Percentiles rank a stretch among this genome's conserved stretches.
phyloP scores from a whole-genome alignment of 2,797 vertebrate species.

The Telmatherina bonti region DNA sequence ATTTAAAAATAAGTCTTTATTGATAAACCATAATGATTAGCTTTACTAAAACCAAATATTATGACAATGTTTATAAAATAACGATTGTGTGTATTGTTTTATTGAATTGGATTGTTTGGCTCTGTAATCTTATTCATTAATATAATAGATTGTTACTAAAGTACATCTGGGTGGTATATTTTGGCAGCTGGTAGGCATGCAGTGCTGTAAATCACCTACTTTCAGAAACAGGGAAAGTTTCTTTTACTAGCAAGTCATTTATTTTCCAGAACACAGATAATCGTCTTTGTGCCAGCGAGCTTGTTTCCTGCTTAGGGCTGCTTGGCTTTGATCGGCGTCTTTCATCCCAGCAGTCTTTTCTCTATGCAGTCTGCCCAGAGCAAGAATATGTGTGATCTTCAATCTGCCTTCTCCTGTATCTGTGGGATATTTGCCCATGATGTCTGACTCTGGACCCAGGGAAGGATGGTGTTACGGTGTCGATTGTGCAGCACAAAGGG shows the following conservation, averaged over 20 bases:
- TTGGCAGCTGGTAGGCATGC: too few relatives aligned
- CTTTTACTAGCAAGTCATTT: slow-evolving; percentile 43
- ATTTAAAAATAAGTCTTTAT: too few relatives aligned
- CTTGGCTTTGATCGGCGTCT: slow-evolving; percentile 61
- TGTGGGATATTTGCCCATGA: slow-evolving; percentile 45
- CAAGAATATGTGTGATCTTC: slow-evolving; percentile 53
- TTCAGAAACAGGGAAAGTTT: slow-evolving; percentile 8
- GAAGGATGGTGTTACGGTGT: slow-evolving; percentile 21
- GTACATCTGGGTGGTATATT: slow-evolving; percentile 5
- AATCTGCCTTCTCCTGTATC: slow-evolving; percentile 48
- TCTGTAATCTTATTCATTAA: neutral
- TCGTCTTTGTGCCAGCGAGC: slow-evolving; percentile 40
- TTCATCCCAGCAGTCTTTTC: slow-evolving; percentile 58
- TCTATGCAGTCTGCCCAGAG: slow-evolving; percentile 46
- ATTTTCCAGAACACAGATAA: slow-evolving; percentile 54
- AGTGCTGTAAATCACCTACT: neutral
- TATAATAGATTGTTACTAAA: neutral
- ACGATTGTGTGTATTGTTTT: neutral
- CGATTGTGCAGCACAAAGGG: slow-evolving; percentile 30
- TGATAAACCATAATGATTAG: too few relatives aligned
- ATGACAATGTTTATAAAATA: neutral
- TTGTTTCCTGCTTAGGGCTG: slow-evolving; percentile 59
- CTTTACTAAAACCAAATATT: too few relatives aligned
- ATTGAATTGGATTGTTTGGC: neutral
- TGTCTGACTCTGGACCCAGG: slow-evolving; percentile 31